Conservation (phyloP, 2,113 vertebrate species). For the Emydocephalus ijimae region DNA sequence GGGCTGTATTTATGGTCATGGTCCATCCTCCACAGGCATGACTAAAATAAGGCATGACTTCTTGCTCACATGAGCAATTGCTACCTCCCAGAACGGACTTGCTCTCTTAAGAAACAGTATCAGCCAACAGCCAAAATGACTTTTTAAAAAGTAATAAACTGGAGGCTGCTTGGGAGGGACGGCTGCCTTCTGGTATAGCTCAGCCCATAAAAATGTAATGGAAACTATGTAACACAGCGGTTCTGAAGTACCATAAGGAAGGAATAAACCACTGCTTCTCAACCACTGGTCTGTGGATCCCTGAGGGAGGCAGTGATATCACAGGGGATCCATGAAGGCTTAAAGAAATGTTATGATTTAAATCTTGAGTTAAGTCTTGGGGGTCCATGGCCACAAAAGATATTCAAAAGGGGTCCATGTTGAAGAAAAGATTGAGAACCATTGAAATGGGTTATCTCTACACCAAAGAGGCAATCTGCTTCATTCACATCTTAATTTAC, state of each 20-base stretch:
- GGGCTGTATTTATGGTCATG: not conserved
- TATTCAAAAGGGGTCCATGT: not conserved
- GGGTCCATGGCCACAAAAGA: not conserved
- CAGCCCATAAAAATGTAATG: not conserved
- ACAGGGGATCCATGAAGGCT: not conserved
- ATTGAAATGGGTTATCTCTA: not conserved
- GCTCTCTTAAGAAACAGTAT: not conserved
- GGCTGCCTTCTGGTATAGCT: not conserved
- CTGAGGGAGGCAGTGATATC: not conserved
- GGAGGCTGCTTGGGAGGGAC: not conserved
- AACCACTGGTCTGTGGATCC: not conserved
- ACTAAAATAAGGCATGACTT: not conserved
- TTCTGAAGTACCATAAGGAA: not conserved
- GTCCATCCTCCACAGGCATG: not conserved
- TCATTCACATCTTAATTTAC: not conserved
- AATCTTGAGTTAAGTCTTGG: not conserved
- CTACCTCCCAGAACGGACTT: not conserved
- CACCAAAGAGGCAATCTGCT: not conserved
- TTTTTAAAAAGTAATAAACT: not conserved
- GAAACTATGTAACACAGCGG: not conserved
- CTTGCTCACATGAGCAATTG: not conserved
- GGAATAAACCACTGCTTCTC: not conserved
- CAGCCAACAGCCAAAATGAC: not conserved
- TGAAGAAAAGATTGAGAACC: not conserved
- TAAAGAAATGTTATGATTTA: not conserved